Conservation (phyloP, 2,888 invertebrate species). For the Eustalomyia histrio region DNA sequence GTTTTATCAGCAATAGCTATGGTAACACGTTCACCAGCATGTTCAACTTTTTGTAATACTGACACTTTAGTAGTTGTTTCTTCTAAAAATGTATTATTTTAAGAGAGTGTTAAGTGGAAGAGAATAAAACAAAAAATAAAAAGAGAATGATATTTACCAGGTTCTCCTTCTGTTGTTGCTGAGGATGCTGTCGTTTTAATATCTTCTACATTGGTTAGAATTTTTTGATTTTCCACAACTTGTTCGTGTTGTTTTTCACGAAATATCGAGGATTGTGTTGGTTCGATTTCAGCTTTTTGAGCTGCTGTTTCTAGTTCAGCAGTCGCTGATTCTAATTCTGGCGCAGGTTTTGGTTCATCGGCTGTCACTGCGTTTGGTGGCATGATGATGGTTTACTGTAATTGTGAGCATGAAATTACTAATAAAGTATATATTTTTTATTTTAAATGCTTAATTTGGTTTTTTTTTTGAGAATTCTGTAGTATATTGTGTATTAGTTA, state of each 20-base stretch:
- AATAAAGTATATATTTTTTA: no score
- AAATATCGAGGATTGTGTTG: slow-evolving; percentile 74
- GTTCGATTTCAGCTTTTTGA: slow-evolving; percentile 72
- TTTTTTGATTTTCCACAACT: slow-evolving; percentile 73
- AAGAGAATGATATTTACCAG: slow-evolving; percentile 64
- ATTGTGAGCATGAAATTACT: background rate
- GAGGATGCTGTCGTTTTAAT: slow-evolving; percentile 72
- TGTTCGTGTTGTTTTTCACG: slow-evolving; percentile 71
- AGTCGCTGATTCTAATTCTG: slow-evolving; percentile 70
- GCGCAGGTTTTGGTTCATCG: slow-evolving; percentile 70
- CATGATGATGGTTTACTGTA: slow-evolving; percentile 74
- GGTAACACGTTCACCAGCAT: slow-evolving; percentile 81
- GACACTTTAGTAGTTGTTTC: slow-evolving; percentile 74
- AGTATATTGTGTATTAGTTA: no score
- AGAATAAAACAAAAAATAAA: no score
- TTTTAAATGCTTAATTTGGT: no score
- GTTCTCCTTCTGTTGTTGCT: slow-evolving; percentile 74
- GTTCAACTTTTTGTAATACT: slow-evolving; percentile 75
- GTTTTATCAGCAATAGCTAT: slow-evolving; percentile 85
- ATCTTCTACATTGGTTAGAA: slow-evolving; percentile 67
- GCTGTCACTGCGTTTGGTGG: slow-evolving; percentile 74
- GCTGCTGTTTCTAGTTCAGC: slow-evolving; percentile 71
- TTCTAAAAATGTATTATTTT: slow-evolving; percentile 47
- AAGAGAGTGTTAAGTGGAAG: background rate
- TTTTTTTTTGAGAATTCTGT: no score